A percentile compares a stretch with the other conserved stretches of the same genome.
Conservation (phyloP, 2,113 vertebrate species). For the mouse (Mus musculus) region GRCm39 chr1:53583501-53584000, state of each 20-base stretch:
- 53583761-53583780: background rate
- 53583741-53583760: background rate
- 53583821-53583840: background rate
- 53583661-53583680: slow-evolving; percentile 94
- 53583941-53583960: background rate
- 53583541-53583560: background rate
- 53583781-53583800: background rate
- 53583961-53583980: background rate
- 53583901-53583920: background rate
- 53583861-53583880: background rate
- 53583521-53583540: background rate
- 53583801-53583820: background rate
- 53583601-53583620: slow-evolving; percentile 94
- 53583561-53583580: slow-evolving; percentile 11
- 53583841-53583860: background rate
- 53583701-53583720: background rate
- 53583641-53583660: slow-evolving; percentile 93
- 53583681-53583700: slow-evolving; percentile 87
- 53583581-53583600: slow-evolving; percentile 95
- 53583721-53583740: rapidly evolving
- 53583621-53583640: slow-evolving; percentile 96
- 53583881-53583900: background rate
- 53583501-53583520: background rate
- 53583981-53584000: background rate
- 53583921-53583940: background rate